These are phyloP conservation scores for Proterorhinus semilunaris DNA, from an alignment of 2,113 vertebrate species.

Conservation along the genomic window DNA sequence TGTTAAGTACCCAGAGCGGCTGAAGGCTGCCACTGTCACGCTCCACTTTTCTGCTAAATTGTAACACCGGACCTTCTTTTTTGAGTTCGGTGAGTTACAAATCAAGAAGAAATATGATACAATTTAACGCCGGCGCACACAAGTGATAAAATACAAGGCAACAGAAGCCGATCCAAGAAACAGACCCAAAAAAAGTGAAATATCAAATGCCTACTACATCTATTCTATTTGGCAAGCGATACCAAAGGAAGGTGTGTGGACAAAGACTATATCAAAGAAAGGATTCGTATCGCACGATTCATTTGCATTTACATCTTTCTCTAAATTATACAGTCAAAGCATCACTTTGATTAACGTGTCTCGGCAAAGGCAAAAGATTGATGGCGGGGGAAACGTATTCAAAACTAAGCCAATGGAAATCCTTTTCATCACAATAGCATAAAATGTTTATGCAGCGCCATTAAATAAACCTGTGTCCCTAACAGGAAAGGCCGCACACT, in stretches of 20 bases:
- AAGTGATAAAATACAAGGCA: too few relatives aligned
- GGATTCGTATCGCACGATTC: background rate
- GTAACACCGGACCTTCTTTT: too few relatives aligned
- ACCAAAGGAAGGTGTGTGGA: too few relatives aligned
- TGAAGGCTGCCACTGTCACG: background rate
- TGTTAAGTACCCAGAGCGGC: background rate
- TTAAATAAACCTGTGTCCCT: constrained; percentile 36
- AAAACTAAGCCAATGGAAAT: background rate
- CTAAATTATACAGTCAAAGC: background rate
- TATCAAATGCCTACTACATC: too few relatives aligned
- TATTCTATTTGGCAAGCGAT: too few relatives aligned
- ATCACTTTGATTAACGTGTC: background rate
- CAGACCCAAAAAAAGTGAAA: too few relatives aligned
- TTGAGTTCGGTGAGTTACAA: too few relatives aligned
- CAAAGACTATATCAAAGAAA: background rate
- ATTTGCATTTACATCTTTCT: background rate
- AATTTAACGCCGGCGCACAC: too few relatives aligned
- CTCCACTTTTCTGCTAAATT: too few relatives aligned
- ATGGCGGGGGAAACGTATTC: background rate
- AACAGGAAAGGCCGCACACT: constrained; percentile 65
- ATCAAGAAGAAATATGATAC: too few relatives aligned
- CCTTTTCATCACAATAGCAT: background rate
- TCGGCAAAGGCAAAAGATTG: background rate
- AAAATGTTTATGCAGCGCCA: constrained; percentile 15
- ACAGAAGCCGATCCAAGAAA: too few relatives aligned